Percentiles rank a stretch among this genome's conserved stretches.
Evolutionary conservation across 2,797 vertebrate species (phyloP).

Genomic region (Macrochelys suwanniensis): DNA sequence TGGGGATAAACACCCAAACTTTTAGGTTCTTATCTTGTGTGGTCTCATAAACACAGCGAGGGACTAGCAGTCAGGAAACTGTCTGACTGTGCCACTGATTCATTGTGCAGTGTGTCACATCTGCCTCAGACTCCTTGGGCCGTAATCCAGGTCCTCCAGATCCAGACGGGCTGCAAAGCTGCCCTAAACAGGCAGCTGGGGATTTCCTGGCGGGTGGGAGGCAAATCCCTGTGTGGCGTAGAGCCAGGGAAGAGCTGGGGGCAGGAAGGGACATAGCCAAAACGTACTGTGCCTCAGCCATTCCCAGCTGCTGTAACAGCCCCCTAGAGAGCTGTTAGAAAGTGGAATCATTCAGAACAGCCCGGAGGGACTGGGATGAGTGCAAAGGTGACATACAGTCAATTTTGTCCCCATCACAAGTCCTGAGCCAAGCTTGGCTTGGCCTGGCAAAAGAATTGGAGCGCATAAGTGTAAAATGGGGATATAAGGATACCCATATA

Average conservation of each 20-base stretch:
- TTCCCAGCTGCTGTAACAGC: neutral
- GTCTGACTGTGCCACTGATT: neutral
- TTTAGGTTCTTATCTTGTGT: neutral
- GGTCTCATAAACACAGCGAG: neutral
- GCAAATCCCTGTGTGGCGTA: neutral
- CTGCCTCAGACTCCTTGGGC: neutral
- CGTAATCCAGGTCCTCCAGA: neutral
- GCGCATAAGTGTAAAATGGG: neutral
- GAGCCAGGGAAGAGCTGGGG: neutral
- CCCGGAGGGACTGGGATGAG: neutral
- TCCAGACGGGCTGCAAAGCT: neutral
- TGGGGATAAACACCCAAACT: neutral
- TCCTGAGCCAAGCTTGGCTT: slow-evolving; percentile 10
- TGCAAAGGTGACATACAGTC: neutral
- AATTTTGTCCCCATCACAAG: neutral
- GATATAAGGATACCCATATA: neutral
- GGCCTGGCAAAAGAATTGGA: slow-evolving; percentile 3
- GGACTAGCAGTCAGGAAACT: neutral
- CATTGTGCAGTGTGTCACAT: neutral
- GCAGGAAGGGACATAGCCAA: neutral
- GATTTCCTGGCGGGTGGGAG: neutral
- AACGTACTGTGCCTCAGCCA: neutral
- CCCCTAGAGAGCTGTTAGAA: neutral
- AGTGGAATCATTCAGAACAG: neutral
- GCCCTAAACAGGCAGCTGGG: neutral